Conservation (phyloP, 2,113 vertebrate genomes). For the Dromas ardeola region DNA sequence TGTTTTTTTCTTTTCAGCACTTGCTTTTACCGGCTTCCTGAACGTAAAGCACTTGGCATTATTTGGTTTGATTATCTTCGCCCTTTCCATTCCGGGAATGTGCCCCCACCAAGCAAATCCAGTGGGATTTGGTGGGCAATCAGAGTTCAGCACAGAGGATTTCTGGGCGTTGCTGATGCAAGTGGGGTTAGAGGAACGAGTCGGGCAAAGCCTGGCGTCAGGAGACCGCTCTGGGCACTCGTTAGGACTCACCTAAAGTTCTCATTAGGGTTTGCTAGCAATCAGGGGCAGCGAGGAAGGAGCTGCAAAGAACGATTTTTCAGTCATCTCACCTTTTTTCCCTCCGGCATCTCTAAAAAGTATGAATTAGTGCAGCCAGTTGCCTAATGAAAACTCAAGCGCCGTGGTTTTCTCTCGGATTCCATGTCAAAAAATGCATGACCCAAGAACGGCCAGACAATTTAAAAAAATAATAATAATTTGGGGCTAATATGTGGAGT, state of each 20-base stretch:
- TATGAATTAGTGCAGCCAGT: background rate
- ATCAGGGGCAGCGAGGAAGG: background rate
- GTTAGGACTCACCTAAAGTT: background rate
- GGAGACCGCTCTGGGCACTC: background rate
- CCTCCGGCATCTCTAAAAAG: background rate
- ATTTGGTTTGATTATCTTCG: background rate
- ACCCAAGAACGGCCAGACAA: background rate
- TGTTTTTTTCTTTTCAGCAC: background rate
- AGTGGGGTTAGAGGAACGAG: accelerated
- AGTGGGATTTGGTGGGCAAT: background rate
- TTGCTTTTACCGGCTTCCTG: background rate
- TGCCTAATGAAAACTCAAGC: background rate
- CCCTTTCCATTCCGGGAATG: background rate
- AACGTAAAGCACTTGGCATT: background rate
- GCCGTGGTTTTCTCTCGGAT: accelerated
- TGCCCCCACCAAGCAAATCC: background rate
- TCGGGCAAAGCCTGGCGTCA: accelerated
- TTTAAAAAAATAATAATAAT: background rate
- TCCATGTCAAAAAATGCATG: background rate
- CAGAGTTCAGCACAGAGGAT: background rate
- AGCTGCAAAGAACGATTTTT: background rate
- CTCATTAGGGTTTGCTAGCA: background rate
- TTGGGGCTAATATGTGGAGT: background rate
- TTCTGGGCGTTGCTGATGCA: background rate
- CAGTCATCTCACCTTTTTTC: background rate